Evolutionary conservation across 2,888 invertebrate species (phyloP).

Genomic region (Suillia variegata): DNA sequence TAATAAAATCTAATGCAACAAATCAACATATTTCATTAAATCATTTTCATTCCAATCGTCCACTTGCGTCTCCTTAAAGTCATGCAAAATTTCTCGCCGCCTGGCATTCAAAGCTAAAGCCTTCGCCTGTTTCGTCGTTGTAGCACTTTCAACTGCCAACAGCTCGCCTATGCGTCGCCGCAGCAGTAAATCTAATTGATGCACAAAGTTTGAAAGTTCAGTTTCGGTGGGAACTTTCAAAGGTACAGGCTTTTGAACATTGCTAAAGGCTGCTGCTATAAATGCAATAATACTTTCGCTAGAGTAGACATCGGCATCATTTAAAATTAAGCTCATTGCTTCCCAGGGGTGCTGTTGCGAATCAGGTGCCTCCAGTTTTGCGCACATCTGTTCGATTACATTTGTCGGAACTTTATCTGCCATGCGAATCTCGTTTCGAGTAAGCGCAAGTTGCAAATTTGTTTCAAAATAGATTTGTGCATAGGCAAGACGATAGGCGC

Average conservation of each 20-base stretch:
- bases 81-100: conserved; percentile 43
- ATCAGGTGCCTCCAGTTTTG: conserved; percentile 43
- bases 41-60: conserved; percentile 17
- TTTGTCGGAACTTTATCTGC: conserved; percentile 32
- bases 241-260: neutral
- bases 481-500: conserved; percentile 34
- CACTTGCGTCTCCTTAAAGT: conserved; percentile 28
- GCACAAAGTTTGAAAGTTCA: conserved; percentile 8
- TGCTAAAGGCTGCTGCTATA: conserved; percentile 18
- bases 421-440: conserved; percentile 39
- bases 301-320: neutral
- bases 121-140: conserved; percentile 18
- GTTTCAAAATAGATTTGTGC: conserved; percentile 45
- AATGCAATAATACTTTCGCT: conserved; percentile 19
- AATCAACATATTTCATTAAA: conserved; percentile 38
- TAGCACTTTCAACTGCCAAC: conserved; percentile 15
- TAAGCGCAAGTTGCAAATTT: conserved; percentile 29
- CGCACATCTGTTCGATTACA: conserved; percentile 44
- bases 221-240: neutral
- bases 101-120: conserved; percentile 41
- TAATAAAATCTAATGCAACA: neutral
- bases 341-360: conserved; percentile 38
- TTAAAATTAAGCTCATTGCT: conserved; percentile 31
- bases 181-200: conserved; percentile 46
- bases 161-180: conserved; percentile 40